These are phyloP conservation scores for Lasaia peninsularis DNA, from an alignment of 1,140 invertebrate species.

Conservation along the genomic window DNA sequence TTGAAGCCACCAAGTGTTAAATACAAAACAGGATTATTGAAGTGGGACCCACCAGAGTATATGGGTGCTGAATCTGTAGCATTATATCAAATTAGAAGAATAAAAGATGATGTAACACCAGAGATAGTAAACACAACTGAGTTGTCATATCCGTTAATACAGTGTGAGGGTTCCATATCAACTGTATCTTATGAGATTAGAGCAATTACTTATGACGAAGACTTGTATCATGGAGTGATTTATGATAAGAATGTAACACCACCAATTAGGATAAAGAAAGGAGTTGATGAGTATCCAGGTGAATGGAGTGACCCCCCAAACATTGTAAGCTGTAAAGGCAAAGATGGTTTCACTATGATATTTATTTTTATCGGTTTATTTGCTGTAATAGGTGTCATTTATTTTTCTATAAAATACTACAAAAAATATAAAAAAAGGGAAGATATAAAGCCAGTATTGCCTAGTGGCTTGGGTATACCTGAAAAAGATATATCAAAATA, in stretches of 20 bases:
- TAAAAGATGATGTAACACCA: conserved; percentile 51
- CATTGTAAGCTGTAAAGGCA: conserved; percentile 45
- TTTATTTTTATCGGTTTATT: conserved; percentile 53
- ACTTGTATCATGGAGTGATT: conserved; percentile 53
- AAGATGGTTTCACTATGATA: conserved; percentile 47
- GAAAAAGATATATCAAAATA: conserved; percentile 67
- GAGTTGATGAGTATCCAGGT: conserved; percentile 45
- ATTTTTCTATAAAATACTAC: conserved; percentile 55
- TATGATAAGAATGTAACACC: conserved; percentile 40
- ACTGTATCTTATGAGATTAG: conserved; percentile 59
- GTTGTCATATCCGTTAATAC: conserved; percentile 33
- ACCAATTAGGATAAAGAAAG: conserved; percentile 27
- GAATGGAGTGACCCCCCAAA: conserved; percentile 69
- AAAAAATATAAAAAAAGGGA: conserved; percentile 69
- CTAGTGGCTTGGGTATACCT: conserved; percentile 55
- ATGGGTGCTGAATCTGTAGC: conserved; percentile 80
- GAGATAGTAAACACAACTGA: conserved; percentile 61
- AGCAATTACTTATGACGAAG: conserved; percentile 66
- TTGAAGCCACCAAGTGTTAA: conserved; percentile 71
- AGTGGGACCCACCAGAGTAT: conserved; percentile 77
- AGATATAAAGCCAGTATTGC: conserved; percentile 69
- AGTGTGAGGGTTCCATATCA: conserved; percentile 51
- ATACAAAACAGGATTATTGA: conserved; percentile 45
- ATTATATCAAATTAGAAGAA: conserved; percentile 77
- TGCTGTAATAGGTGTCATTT: conserved; percentile 44